A percentile compares a stretch with the other conserved stretches of the same genome.
These are phyloP conservation scores for Ceratosolen solmsi DNA, from an alignment of 1,140 invertebrate species.

Conservation along the genomic window DNA sequence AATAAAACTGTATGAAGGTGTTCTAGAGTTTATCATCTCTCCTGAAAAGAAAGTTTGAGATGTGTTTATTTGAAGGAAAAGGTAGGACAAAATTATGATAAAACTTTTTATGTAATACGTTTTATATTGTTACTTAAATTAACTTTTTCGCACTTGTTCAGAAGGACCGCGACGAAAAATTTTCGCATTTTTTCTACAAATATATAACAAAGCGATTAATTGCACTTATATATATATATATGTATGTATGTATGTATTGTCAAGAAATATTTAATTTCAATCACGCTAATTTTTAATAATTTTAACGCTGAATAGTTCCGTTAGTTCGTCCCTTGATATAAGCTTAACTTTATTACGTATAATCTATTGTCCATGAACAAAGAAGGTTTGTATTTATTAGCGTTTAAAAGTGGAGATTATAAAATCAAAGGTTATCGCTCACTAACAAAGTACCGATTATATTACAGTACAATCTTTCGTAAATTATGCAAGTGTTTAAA, in stretches of 20 bases:
- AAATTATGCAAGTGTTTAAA: neutral
- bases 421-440: neutral
- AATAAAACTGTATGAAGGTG: neutral
- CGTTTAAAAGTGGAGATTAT: neutral
- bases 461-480: neutral
- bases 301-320: neutral
- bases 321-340: neutral
- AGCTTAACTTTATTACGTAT: neutral
- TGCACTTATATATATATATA: no score
- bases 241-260: neutral
- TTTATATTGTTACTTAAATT: neutral
- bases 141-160: no score
- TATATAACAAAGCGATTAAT: no score
- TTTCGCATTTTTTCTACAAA: no score
- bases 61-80: neutral
- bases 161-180: no score
- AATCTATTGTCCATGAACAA: neutral
- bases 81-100: neutral
- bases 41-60: neutral
- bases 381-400: neutral
- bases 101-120: no score
- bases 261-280: neutral
- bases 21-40: neutral
- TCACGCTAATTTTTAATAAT: neutral
- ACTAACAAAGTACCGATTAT: neutral